Evolutionary conservation across 2,797 vertebrate genomes (phyloP), one percentile per base, ranked within the genome.

Genomic region (Crypturellus tataupa): DNA sequence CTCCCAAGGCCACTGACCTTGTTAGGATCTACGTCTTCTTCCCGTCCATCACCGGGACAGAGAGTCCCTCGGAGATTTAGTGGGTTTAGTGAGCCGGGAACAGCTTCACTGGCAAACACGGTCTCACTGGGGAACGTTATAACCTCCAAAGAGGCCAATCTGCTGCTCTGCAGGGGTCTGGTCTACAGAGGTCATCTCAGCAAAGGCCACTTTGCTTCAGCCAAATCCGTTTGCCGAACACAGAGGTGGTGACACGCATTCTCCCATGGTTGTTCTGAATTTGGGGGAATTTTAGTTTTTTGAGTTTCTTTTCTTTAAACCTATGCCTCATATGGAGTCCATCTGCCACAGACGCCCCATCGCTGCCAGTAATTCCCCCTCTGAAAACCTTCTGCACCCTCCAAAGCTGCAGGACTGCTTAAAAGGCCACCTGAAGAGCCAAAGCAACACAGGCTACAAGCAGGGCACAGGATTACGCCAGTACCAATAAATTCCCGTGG

Each of bases 51-150:
- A 49, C 12, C 44, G 49, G 68, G 37, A 31, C 31, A 39, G 17
- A 2, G 6, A 13, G 23, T 20, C 27, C 19, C 33, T 4, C 44
- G 55, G 56, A 7, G 31, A 55, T 24, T 24, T 47, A 64, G 42
- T 2, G 24, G 8, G 11, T 9, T 49, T 62, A 31, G 33, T 2
- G 16, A 51, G 40, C 18, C 78, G 46, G 27, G 46, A 85, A 63
- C 2, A 51, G 53, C 29, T 21, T 71, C 31, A 65, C 56, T 2
- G 1, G 3, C 59, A 62, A 55, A 60, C 1, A 3, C 27, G 2
- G 2, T 7, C 19, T 23, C 46, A 39, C 23, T 1, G 0, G 13
- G 5, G 39, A 65, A 8, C 4, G 7, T 31, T 24, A 35, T 2
- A 19, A 12, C 39, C 33, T n/a, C 27, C n/a, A 44, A 13, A 0